Evolutionary conservation across 2,888 invertebrate species (phyloP), one percentile per base, ranked within the genome.

Genomic region (Eupithecia dodoneata): DNA sequence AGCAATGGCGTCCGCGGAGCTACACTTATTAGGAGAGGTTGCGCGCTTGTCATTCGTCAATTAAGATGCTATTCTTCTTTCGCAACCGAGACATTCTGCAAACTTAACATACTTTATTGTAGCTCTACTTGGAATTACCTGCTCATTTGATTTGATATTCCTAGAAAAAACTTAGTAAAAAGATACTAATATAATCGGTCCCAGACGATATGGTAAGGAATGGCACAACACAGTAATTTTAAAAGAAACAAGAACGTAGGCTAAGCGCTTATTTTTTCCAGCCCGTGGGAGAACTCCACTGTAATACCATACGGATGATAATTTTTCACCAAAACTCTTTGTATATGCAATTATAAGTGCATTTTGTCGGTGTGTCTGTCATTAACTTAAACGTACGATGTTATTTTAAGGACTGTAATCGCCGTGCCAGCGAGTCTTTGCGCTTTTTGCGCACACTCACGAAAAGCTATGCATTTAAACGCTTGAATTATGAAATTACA

Each of bases 351-450:
- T 94, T 95, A 95, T 94, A 94, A 94, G 91, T 89, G 91, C 94
- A 94, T 94, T 94, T 94, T 90, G 93, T 90, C 93, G 92, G 94
- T 91, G 92, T 93, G 92, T 92, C 94, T 91, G 94, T 94, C 94
- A 95, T 94, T 95, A 95, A 92, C 91, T 95, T 95, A 94, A 95
- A 94, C 93, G 94, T 92, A 94, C 93, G 93, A 95, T 94, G 95
- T 94, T 95, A 95, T 95, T 94, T 94, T 93, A 94, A 94, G 93
- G 93, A 87, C 91, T 91, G 90, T 94, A 95, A 95, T 94, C 91
- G 92, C 89, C 89, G 92, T 91, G 88, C 89, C 89, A 87, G 92
- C 91, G 87, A 90, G 89, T 85, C 89, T 90, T 88, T 87, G 91
- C 88, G 86, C 89, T 92, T 94, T 92, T 88, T 88, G 85, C 85